These are phyloP conservation scores for Sebastes fasciatus DNA, from an alignment of 2,113 vertebrate species.

Conservation along the genomic window DNA sequence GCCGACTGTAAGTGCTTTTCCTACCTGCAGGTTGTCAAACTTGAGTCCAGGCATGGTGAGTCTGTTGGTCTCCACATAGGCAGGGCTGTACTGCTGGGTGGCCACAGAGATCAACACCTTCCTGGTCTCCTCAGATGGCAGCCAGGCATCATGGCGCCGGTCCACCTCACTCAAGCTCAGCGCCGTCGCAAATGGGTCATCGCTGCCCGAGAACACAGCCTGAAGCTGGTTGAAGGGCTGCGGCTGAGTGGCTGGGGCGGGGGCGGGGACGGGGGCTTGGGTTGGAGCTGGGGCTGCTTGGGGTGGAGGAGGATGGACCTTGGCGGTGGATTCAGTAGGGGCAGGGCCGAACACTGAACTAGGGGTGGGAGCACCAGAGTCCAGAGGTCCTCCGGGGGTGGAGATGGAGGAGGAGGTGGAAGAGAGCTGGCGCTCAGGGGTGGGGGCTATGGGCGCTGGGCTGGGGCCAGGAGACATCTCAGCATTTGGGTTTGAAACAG, in stretches of 20 bases:
- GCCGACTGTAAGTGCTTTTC: neutral
- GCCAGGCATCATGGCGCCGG: slow-evolving; percentile 95
- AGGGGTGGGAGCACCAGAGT: slow-evolving; percentile 71
- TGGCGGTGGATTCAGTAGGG: slow-evolving; percentile 46
- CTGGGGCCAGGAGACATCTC: slow-evolving; percentile 75
- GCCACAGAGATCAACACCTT: slow-evolving; percentile 89
- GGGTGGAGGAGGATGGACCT: slow-evolving; percentile 53
- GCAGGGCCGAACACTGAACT: slow-evolving; percentile 66
- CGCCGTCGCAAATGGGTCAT: slow-evolving; percentile 94
- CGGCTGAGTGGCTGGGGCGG: slow-evolving; percentile 52
- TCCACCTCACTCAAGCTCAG: slow-evolving; percentile 96
- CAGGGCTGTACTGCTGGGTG: slow-evolving; percentile 88
- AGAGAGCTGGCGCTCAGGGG: slow-evolving; percentile 83
- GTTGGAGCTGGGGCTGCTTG: slow-evolving; percentile 60
- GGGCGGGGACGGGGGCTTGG: slow-evolving; percentile 60
- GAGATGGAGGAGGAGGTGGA: slow-evolving; percentile 73
- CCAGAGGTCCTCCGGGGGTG: slow-evolving; percentile 59
- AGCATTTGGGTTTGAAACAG: slow-evolving; percentile 94
- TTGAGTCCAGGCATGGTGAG: slow-evolving; percentile 97
- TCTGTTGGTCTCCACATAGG: slow-evolving; percentile 90
- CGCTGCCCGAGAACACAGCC: slow-evolving; percentile 91
- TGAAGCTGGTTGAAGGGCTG: slow-evolving; percentile 91
- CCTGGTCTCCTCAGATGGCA: slow-evolving; percentile 91
- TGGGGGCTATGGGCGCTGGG: slow-evolving; percentile 67
- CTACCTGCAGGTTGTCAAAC: slow-evolving; percentile 98